phyloP scores from a whole-genome alignment of 2,888 invertebrate genomes.

The Heteromurus nitidus region DNA sequence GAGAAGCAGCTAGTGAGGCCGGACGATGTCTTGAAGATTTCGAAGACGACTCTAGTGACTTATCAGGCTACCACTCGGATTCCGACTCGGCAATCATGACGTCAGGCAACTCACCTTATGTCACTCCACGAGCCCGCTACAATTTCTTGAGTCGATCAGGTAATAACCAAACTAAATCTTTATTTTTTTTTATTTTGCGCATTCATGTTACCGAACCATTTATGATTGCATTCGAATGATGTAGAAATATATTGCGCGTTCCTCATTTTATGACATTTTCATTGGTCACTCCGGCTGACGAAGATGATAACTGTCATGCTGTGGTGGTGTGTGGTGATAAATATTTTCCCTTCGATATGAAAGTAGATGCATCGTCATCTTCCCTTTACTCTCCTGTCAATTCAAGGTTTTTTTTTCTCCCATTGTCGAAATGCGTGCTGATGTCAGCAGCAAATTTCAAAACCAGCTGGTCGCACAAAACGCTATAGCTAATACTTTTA shows the following conservation, averaged over 20 bases:
- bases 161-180: slow-evolving; percentile 70
- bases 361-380: neutral
- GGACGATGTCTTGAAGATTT: slow-evolving; percentile 75
- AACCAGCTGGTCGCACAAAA: neutral
- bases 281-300: too few species aligned
- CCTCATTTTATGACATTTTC: too few species aligned
- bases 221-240: too few species aligned
- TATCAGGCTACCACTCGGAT: slow-evolving; percentile 87
- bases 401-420: neutral
- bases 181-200: too few species aligned
- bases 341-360: too few species aligned
- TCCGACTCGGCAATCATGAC: slow-evolving; percentile 80
- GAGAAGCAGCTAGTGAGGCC: slow-evolving; percentile 76
- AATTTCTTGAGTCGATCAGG: slow-evolving; percentile 77
- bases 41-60: slow-evolving; percentile 81
- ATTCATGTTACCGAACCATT: too few species aligned
- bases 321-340: too few species aligned
- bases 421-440: neutral
- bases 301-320: too few species aligned
- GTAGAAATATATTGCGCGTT: too few species aligned
- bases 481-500: too few species aligned
- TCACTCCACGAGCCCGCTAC: slow-evolving; percentile 77
- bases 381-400: neutral
- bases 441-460: neutral
- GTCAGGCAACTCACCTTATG: slow-evolving; percentile 77